Conservation (phyloP, 2,113 vertebrate genomes). For the Pygoscelis antarcticus region DNA sequence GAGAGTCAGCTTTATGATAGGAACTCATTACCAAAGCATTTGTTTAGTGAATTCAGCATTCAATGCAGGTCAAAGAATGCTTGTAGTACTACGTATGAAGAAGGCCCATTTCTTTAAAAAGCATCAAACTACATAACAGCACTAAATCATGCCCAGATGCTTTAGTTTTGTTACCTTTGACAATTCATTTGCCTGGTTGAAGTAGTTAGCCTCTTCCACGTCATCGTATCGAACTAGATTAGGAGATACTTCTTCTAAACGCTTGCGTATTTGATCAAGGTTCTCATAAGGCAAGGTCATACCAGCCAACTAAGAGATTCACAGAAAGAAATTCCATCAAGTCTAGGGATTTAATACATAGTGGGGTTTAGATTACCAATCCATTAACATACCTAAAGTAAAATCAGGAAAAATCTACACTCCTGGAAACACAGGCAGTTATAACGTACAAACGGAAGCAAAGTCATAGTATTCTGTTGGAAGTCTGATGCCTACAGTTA, state of each 20-base stretch:
- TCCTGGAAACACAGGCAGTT: not conserved
- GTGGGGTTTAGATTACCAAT: not conserved
- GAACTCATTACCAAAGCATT: not conserved
- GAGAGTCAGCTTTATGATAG: not conserved
- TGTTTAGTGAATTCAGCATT: not conserved
- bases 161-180: constrained; percentile 80
- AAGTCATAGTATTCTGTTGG: not conserved
- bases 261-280: constrained; percentile 83
- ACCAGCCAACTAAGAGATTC: constrained; percentile 83
- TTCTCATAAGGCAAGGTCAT: constrained; percentile 90
- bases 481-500: not conserved
- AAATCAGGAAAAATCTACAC: not conserved
- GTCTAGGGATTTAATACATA: not conserved
- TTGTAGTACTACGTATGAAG: not conserved
- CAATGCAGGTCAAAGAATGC: not conserved
- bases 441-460: not conserved
- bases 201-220: constrained; percentile 94
- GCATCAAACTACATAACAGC: not conserved
- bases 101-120: not conserved
- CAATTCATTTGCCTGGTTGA: constrained; percentile 91
- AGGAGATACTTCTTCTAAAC: constrained; percentile 91
- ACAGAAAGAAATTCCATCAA: not conserved
- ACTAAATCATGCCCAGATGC: not conserved
- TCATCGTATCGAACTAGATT: constrained; percentile 93
- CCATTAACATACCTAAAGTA: not conserved